Percentiles rank a stretch among this genome's conserved stretches.
Evolutionary conservation across 2,113 vertebrate genomes (phyloP).

Genomic region (Sus scrofa): T2T-Sscrofa CM000818.6:91875001-91875500

Average conservation of each 20-base stretch:
- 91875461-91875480: too few species aligned
- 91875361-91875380: constrained; percentile 82
- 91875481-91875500: too few species aligned
- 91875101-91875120: constrained; percentile 79
- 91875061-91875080: constrained; percentile 74
- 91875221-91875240: constrained; percentile 67
- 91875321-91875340: constrained; percentile 84
- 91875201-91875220: constrained; percentile 74
- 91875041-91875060: constrained; percentile 62
- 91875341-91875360: constrained; percentile 80
- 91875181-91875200: constrained; percentile 80
- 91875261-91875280: constrained; percentile 79
- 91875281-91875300: constrained; percentile 88
- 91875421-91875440: constrained; percentile 84
- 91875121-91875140: constrained; percentile 83
- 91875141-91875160: constrained; percentile 70
- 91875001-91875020: not conserved
- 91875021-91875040: constrained; percentile 44
- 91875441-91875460: constrained; percentile 75
- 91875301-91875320: constrained; percentile 84
- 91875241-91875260: constrained; percentile 85
- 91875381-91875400: constrained; percentile 83
- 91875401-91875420: constrained; percentile 80
- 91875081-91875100: constrained; percentile 82
- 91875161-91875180: constrained; percentile 85